Base-by-base conservation (phyloP, 2,797 vertebrate genomes). In the Microctenopoma steveboyesi region DNA sequence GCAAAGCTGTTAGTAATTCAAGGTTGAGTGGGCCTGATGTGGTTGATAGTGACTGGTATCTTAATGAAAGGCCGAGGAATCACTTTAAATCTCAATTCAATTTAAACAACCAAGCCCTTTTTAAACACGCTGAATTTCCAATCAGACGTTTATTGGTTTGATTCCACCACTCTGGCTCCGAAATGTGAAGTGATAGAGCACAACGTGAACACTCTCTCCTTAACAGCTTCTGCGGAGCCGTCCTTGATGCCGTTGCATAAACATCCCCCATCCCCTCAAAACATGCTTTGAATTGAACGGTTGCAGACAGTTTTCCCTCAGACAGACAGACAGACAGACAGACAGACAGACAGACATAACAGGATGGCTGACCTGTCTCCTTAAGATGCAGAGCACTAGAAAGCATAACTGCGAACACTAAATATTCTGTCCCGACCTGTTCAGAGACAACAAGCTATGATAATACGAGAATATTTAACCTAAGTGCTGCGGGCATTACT, bases 401-500 rank as follows among this genome's bases (percentile, higher is more conserved):
- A 71, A 64, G 22, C 60, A 66, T 3, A 62, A 60, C 22, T 71
- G 57, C 28, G 64, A 78, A 73, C 49, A 68, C 60, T 62, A 54
- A 74, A 63, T 56, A 72, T 58, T 81, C 56, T 40, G 62, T 43
- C 37, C 37, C 0, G 43, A 53, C 61, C 58, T 71, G 73, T 46
- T 70, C 59, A 18, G 53, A 79, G 83, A 69, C 48, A 59, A 66
- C 53, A 55, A 57, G 40, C 57, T 75, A 42, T 69, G 79, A 65
- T 46, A n/a, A 18, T 46, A 46, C 45, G 59, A 58, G 59, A 71
- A 76, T 59, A 79, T 65, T 87, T 82, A 80, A 83, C 76, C 69
- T 48, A 69, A 68, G 72, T 14, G 67, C 59, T 66, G 72, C 74
- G 64, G 65, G 58, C 47, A 56, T 75, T 69, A 56, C 74, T 82